Base-by-base conservation (phyloP, 2,888 invertebrate species). In the Callinectes sapidus region DNA sequence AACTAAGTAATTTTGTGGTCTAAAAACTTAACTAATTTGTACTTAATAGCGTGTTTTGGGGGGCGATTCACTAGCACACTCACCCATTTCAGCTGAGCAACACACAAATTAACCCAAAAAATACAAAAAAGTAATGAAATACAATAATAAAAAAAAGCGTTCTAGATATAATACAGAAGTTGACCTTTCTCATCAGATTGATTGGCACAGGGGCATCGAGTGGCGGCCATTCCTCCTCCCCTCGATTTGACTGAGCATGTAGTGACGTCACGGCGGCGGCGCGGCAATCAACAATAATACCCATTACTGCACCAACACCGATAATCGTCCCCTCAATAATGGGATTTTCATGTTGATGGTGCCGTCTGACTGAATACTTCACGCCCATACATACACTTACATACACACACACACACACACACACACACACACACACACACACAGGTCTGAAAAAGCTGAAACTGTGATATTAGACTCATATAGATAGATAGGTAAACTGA, bases 391-490 rank as follows among this genome's bases (percentile, higher is more conserved):
- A 71, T 28, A 71, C 71, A n/a, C 71, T 28, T 28, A 71, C 71
- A n/a, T 28, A 71, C 71, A 71, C 71, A 71, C 71, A 71, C 71
- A 71, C 71, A 71, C 71, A 71, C 71, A n/a, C 71, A n/a, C 71
- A 71, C 71, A 71, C 71, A 71, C 71, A 71, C 71, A 71, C 71
- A 71, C 71, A 71, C 71, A 71, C 71, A 71, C n/a, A 71, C 71
- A 71, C 71, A 71, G 48, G 48, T 48, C 48, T 48, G 48, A 48
- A 5, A 48, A 8, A 8, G 8, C 10, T 48, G 10, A 5, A 48
- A 8, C 48, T 48, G 48, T 48, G 48, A 48, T 48, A n/a, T n/a
- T n/a, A n/a, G n/a, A n/a, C n/a, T n/a, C n/a, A n/a, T 48, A 48
- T 48, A 48, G 8, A 48, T 10, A 5, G 8, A 48, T 5, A 48